Percentiles rank a stretch among this genome's conserved stretches.
Conservation (phyloP, 2,113 vertebrate genomes). For the Daboia siamensis region DNA sequence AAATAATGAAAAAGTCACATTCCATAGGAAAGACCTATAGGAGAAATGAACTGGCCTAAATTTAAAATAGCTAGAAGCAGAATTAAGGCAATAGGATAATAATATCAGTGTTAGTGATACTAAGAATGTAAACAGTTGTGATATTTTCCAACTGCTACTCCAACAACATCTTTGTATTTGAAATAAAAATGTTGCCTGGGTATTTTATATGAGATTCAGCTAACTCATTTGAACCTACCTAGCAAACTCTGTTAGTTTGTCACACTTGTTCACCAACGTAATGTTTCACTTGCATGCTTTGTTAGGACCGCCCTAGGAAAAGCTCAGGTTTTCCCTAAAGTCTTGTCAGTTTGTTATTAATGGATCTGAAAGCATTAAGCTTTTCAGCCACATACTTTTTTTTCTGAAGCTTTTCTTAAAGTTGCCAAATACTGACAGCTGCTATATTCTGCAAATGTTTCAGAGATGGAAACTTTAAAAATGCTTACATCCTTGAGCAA, state of each 20-base stretch:
- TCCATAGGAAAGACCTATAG: background rate
- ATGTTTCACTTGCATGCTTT: background rate
- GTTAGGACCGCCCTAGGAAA: background rate
- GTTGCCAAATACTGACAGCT: conserved; percentile 12
- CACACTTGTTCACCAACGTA: background rate
- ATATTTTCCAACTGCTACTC: background rate
- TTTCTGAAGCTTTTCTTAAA: conserved; percentile 4
- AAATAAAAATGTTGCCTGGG: background rate
- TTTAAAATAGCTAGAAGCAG: background rate
- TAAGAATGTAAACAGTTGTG: background rate
- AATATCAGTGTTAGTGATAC: background rate
- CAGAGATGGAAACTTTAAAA: conserved; percentile 16
- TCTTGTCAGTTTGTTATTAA: background rate
- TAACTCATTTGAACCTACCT: background rate
- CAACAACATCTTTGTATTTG: background rate
- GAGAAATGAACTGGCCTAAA: background rate
- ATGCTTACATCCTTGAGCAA: conserved; percentile 1
- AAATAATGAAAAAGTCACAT: background rate
- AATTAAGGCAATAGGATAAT: background rate
- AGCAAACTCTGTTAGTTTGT: background rate
- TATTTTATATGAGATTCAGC: background rate
- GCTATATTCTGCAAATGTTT: conserved; percentile 13
- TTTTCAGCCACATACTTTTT: conserved; percentile 2
- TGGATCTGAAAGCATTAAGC: conserved; percentile 8
- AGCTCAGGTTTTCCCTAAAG: background rate